These are phyloP conservation scores for Malacoraja senta DNA, from an alignment of 2,797 vertebrate species.

Conservation along the genomic window DNA sequence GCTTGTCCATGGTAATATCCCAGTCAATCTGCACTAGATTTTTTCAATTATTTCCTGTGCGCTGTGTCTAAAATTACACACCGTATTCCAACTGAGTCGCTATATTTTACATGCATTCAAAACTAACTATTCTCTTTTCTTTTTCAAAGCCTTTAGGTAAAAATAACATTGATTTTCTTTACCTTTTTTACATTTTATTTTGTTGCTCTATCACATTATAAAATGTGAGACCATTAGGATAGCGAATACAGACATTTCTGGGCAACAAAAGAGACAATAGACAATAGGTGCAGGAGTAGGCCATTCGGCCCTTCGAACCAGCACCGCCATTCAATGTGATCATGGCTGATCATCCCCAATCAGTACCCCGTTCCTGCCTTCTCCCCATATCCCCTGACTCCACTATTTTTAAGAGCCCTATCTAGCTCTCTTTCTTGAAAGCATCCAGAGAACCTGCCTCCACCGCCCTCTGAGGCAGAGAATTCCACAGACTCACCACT, in stretches of 20 bases:
- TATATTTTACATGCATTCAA: neutral
- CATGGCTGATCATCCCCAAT: no score
- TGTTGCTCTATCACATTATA: neutral
- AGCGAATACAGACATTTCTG: neutral
- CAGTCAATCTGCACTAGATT: neutral
- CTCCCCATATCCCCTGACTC: no score
- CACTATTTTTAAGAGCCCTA: no score
- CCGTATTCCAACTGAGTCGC: neutral
- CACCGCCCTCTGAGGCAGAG: no score
- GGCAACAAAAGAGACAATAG: neutral
- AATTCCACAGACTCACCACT: no score
- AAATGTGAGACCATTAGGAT: neutral
- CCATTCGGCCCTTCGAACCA: no score
- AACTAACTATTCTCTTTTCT: neutral
- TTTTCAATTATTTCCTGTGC: neutral
- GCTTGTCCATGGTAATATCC: neutral
- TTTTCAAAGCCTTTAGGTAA: neutral
- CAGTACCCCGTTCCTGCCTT: no score
- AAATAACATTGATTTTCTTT: neutral
- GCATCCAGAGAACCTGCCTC: no score
- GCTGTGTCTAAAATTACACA: neutral
- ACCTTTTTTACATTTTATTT: neutral
- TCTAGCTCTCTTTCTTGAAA: no score
- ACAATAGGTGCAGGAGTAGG: no score
- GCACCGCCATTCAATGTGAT: no score